phyloP scores from a whole-genome alignment of 2,797 vertebrate genomes.

The Clarias fuscus region DNA sequence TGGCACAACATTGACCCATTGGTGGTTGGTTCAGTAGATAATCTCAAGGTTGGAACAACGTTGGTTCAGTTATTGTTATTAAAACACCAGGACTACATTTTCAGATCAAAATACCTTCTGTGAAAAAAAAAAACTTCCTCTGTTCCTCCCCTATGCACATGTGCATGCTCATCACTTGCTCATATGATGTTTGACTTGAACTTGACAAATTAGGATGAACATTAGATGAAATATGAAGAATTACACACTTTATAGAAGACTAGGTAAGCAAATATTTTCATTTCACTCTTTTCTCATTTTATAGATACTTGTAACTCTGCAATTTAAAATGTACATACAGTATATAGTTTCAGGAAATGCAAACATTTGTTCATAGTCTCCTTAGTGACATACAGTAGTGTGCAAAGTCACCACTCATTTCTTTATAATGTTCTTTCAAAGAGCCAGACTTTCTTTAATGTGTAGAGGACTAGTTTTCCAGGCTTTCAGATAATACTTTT shows the following conservation, averaged over 20 bases:
- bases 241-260: neutral
- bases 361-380: neutral
- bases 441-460: too few relatives aligned
- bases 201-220: neutral
- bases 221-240: neutral
- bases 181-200: neutral
- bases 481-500: too few relatives aligned
- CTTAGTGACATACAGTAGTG: neutral
- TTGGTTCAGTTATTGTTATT: too few relatives aligned
- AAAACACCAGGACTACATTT: too few relatives aligned
- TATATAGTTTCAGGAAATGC: neutral
- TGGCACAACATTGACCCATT: too few relatives aligned
- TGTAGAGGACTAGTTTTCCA: too few relatives aligned
- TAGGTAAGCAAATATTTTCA: conserved; percentile 24
- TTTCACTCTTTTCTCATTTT: neutral
- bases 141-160: too few relatives aligned
- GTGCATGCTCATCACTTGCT: neutral
- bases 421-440: too few relatives aligned
- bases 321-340: neutral
- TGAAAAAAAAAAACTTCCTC: neutral
- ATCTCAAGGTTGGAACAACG: too few relatives aligned
- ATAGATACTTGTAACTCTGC: neutral
- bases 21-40: too few relatives aligned
- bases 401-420: too few relatives aligned
- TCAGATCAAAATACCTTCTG: neutral